Evolutionary conservation across 2,888 invertebrate species (phyloP), one percentile per base, ranked within the genome.

Genomic region (Pasiphila rectangulata): DNA sequence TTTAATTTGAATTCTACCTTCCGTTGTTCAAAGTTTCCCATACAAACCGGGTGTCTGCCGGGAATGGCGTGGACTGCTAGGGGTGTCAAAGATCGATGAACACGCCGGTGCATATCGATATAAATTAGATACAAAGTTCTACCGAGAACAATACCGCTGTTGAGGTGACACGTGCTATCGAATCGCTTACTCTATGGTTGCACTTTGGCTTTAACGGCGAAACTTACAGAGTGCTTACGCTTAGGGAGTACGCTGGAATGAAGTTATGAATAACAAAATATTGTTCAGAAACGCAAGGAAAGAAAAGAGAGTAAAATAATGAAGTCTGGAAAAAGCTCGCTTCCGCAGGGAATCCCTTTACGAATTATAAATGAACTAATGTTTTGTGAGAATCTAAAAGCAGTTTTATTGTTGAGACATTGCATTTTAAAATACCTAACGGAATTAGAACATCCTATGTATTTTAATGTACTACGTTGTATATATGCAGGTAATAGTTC

Each of bases 51-150:
- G 44, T 20, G 44, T 38, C 45, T 47, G 45, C 24, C 30, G 45
- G 38, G 43, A 44, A 38, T 46, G 27, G 46, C 43, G 32, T 32
- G 23, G 35, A 32, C 20, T 36, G 23, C 38, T 29, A 51, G 43
- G 43, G 52, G 41, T 46, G 51, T 52, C 47, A 34, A 36, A 39
- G 30, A 38, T 36, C 40, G 51, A 49, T 47, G 32, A 45, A 53
- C 46, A 53, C 41, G 42, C 42, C 41, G 45, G 27, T 38, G 21
- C 21, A 32, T 69, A 81, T 82, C 79, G 71, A 74, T 81, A 83
- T 85, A 86, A 86, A 86, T 85, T 85, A 83, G 79, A 72, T 58
- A 63, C 63, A 72, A 70, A 70, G 77, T 77, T 73, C 78, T 75
- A 75, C 71, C 71, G 75, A 64, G 70, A 79, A 84, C 84, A 83